Evolutionary conservation across 1,140 invertebrate genomes (phyloP).

Genomic region (Anoplolepis gracilipes): DNA sequence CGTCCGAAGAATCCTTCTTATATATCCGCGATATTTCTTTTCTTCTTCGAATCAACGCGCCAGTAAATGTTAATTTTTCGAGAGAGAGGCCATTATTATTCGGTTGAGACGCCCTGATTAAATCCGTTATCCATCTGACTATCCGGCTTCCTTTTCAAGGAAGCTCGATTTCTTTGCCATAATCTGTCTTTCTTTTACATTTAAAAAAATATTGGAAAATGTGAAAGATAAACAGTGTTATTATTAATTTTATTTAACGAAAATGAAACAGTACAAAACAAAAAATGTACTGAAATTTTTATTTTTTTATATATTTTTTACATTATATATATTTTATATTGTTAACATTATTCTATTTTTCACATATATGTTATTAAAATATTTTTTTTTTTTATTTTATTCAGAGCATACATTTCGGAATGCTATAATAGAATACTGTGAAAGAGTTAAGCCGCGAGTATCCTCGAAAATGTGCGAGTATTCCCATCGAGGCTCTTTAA

Average conservation of each 20-base stretch:
- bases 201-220: neutral
- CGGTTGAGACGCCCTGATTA: constrained; percentile 47
- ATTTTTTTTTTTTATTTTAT: neutral
- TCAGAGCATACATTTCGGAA: neutral
- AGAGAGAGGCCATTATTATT: constrained; percentile 74
- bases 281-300: neutral
- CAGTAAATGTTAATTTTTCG: constrained; percentile 78
- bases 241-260: neutral
- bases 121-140: constrained; percentile 36
- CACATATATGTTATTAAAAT: neutral
- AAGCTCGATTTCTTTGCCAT: neutral
- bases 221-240: neutral
- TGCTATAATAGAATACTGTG: neutral
- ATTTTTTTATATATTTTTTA: neutral
- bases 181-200: neutral
- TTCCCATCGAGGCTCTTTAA: constrained; percentile 29
- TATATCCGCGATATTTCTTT: constrained; percentile 60
- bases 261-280: neutral
- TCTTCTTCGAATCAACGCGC: constrained; percentile 24
- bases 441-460: constrained; percentile 11
- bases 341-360: neutral
- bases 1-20: constrained; percentile 43
- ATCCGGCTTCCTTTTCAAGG: constrained; percentile 21
- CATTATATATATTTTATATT: neutral
- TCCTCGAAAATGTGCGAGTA: constrained; percentile 20